Percentiles rank a stretch among this genome's conserved stretches.
These are phyloP conservation scores for Parauchenoglanis punctatus DNA, from an alignment of 2,797 vertebrate species.

Conservation along the genomic window DNA sequence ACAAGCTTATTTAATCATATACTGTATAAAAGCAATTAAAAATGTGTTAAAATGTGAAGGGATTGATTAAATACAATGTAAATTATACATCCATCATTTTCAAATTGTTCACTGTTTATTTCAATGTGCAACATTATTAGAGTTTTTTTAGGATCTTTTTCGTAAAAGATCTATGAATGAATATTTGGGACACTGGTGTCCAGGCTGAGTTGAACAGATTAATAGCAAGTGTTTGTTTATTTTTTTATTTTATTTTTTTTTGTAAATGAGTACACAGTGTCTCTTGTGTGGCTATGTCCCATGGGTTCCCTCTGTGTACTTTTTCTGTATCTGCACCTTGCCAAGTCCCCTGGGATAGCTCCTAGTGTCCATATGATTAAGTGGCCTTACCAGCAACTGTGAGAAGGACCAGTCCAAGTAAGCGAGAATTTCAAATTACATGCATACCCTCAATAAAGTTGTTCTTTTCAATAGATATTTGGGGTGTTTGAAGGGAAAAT, in stretches of 20 bases:
- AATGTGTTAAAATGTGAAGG: background rate
- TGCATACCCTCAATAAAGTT: background rate
- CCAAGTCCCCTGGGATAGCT: conserved; percentile 41
- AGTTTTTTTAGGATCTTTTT: background rate
- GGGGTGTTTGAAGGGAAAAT: background rate
- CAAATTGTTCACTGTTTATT: background rate
- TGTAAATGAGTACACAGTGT: conserved; percentile 50
- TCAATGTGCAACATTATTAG: too few species aligned
- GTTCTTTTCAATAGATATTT: background rate
- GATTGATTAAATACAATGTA: background rate
- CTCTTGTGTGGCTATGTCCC: conserved; percentile 43
- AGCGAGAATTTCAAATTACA: conserved; percentile 43
- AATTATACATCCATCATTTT: background rate
- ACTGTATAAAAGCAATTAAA: background rate
- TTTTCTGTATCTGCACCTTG: conserved; percentile 42
- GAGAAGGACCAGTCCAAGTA: conserved; percentile 2
- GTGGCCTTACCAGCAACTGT: conserved; percentile 37
- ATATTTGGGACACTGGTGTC: conserved; percentile 24
- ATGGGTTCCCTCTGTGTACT: conserved; percentile 28
- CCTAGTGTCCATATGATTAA: conserved; percentile 52
- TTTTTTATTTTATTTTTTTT: conserved; percentile 38
- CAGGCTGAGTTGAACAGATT: conserved; percentile 25
- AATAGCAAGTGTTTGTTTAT: conserved; percentile 47
- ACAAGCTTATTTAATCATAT: background rate
- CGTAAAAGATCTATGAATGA: conserved; percentile 21